A percentile compares a stretch with the other conserved stretches of the same genome.
Conservation (phyloP, 1,140 invertebrate species). For the Holotrichia oblita region DNA sequence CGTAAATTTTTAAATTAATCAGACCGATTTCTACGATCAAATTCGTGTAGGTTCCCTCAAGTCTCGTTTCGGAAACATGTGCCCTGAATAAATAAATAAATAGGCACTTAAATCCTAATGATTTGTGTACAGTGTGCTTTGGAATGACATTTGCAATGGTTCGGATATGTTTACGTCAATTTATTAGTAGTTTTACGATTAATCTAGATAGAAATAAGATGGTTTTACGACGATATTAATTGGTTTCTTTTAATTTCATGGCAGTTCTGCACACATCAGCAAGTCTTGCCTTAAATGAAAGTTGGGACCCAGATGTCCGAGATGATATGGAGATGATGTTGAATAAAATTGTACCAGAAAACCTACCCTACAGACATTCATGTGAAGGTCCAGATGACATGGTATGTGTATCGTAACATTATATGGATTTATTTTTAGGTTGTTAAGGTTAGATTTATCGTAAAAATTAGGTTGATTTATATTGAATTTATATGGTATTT, state of each 20-base stretch:
- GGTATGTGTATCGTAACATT: conserved; percentile 70
- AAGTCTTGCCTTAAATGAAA: conserved; percentile 96
- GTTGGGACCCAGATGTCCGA: conserved; percentile 96
- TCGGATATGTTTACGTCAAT: background rate
- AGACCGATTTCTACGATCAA: background rate
- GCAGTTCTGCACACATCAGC: conserved; percentile 96
- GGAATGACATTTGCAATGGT: background rate
- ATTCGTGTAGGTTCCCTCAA: background rate
- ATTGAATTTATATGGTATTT: too few relatives aligned
- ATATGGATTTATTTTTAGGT: too few relatives aligned
- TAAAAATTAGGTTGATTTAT: too few relatives aligned
- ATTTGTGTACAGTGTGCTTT: background rate
- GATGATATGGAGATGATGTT: conserved; percentile 99
- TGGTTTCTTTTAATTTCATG: conserved; percentile 60
- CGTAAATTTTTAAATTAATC: background rate
- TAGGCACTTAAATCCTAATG: background rate
- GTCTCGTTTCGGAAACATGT: background rate
- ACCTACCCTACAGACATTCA: conserved; percentile 92
- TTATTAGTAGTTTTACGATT: background rate
- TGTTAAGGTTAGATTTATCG: too few relatives aligned
- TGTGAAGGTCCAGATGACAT: conserved; percentile 99
- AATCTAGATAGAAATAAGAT: background rate
- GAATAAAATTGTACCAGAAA: conserved; percentile 98
- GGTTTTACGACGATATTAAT: background rate
- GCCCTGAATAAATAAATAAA: conserved; percentile 18